Percentiles rank a stretch among this genome's conserved stretches.
phyloP scores from a whole-genome alignment of 37 sponge, comb jelly and placozoan species.

The Aphrocallistes beatrix region DNA sequence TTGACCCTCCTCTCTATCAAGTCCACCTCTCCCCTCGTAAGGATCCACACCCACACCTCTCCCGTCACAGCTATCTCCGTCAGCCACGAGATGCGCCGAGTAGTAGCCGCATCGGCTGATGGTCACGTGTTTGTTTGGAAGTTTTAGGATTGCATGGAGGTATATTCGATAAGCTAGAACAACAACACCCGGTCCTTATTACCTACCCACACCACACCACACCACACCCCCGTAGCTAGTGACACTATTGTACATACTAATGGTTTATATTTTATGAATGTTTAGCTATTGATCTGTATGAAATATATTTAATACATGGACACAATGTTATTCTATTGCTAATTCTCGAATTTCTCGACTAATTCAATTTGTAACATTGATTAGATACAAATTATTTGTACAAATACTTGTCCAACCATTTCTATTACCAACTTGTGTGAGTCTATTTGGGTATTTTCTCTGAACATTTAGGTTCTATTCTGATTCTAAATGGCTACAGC shows the following conservation, averaged over 20 bases:
- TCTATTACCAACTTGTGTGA: too few species aligned
- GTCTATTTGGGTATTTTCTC: too few species aligned
- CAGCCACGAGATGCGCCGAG: background rate
- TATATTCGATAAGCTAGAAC: background rate
- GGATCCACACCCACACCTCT: background rate
- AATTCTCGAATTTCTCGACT: background rate
- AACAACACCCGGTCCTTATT: background rate
- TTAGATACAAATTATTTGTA: too few species aligned
- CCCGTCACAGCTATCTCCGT: background rate
- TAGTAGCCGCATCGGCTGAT: background rate
- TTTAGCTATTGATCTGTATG: background rate
- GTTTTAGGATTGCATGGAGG: background rate
- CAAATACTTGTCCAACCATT: too few species aligned
- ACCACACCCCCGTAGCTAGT: too few species aligned
- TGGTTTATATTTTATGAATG: background rate
- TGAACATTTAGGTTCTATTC: too few species aligned
- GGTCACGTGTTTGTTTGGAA: background rate
- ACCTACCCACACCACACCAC: too few species aligned
- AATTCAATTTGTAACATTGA: background rate
- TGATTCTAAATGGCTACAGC: conserved; percentile 1
- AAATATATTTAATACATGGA: background rate
- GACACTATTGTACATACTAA: background rate
- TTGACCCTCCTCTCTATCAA: background rate
- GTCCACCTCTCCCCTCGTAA: background rate
- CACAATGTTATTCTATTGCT: background rate